Evolutionary conservation across 2,888 invertebrate genomes (phyloP).

Genomic region (Apodemia duryi): DNA sequence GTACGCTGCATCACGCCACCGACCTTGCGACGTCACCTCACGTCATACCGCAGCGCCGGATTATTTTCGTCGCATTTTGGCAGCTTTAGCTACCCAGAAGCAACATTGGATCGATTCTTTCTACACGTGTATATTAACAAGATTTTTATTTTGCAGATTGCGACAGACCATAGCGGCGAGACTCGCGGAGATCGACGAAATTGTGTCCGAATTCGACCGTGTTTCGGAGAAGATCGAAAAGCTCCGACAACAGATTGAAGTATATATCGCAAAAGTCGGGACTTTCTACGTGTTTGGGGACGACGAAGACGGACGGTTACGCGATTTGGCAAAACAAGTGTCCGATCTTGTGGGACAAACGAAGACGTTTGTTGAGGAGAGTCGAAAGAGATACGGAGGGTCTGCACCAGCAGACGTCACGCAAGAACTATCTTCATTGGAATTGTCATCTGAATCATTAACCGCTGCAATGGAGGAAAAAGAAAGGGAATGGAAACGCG

Average conservation of each 20-base stretch:
- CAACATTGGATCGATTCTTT: conserved; percentile 43
- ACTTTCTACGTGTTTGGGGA: conserved; percentile 89
- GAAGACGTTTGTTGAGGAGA: conserved; percentile 78
- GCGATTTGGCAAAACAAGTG: conserved; percentile 78
- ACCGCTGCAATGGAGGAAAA: conserved; percentile 92
- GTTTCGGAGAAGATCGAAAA: conserved; percentile 84
- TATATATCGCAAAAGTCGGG: conserved; percentile 82
- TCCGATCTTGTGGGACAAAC: conserved; percentile 78
- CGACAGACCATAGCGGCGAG: conserved; percentile 87
- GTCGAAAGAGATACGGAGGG: conserved; percentile 81
- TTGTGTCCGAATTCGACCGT: conserved; percentile 87
- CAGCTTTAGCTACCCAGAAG: conserved; percentile 52
- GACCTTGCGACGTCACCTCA: conserved; percentile 71
- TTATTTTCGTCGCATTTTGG: conserved; percentile 75
- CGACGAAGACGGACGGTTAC: conserved; percentile 82
- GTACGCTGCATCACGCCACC: conserved; percentile 45
- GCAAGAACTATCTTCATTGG: conserved; percentile 89
- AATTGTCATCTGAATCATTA: conserved; percentile 88
- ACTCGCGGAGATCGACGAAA: conserved; percentile 85
- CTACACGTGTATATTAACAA: conserved; percentile 37
- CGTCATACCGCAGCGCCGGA: conserved; percentile 66
- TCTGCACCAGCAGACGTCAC: conserved; percentile 87
- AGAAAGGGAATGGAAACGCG: conserved; percentile 91
- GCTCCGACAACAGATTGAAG: conserved; percentile 83
- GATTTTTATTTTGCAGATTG: conserved; percentile 82